A percentile compares a stretch with the other conserved stretches of the same genome.
Conservation (phyloP, 2,113 vertebrate genomes). For the Chiloscyllium plagiosum region DNA sequence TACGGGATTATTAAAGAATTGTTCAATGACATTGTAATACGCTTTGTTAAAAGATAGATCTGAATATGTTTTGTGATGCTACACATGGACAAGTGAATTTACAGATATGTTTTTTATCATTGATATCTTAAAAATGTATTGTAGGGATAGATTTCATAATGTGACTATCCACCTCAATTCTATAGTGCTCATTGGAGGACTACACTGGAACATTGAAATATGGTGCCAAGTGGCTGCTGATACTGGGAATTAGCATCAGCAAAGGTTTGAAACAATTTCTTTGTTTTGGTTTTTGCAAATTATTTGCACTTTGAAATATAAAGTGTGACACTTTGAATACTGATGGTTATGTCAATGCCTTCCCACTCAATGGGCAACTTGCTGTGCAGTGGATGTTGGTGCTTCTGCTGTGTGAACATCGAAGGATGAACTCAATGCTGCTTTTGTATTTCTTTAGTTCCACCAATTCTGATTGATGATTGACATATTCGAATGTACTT, state of each 20-base stretch:
- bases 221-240: not conserved
- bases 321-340: not conserved
- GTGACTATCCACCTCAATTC: not conserved
- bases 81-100: not conserved
- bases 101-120: not conserved
- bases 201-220: not conserved
- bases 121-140: not conserved
- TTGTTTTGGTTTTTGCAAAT: not conserved
- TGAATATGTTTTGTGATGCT: not conserved
- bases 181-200: not conserved
- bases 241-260: not conserved
- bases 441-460: not conserved
- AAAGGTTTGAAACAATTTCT: not conserved
- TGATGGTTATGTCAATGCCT: not conserved
- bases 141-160: not conserved
- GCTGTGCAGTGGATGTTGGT: not conserved
- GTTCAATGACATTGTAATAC: not conserved
- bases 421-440: not conserved
- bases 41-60: not conserved
- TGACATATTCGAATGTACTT: not conserved
- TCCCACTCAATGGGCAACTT: not conserved
- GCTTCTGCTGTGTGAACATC: not conserved
- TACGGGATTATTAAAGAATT: not conserved
- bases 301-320: not conserved
- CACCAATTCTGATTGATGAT: not conserved